Evolutionary conservation across 2,888 invertebrate genomes (phyloP).

Genomic region (Meandrusa payeni): DNA sequence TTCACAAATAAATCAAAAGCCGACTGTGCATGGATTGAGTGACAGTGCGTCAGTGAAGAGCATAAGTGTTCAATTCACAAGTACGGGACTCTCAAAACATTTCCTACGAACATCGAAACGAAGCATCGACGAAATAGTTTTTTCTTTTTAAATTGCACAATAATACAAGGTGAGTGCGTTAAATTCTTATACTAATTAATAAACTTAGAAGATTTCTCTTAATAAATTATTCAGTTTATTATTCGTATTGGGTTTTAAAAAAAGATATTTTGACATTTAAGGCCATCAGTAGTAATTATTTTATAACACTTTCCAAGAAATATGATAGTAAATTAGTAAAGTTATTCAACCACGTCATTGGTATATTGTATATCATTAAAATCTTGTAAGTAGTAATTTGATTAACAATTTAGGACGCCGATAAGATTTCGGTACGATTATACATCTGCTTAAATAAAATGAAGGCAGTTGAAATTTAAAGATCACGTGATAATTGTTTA

Average conservation of each 20-base stretch:
- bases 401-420: slow-evolving; percentile 11
- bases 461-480: slow-evolving; percentile 4
- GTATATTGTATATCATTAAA: no score
- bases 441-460: background rate
- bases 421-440: slow-evolving; percentile 12
- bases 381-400: slow-evolving; percentile 5
- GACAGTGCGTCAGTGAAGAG: slow-evolving; percentile 70
- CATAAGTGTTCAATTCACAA: slow-evolving; percentile 54
- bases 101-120: slow-evolving; percentile 45
- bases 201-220: no score
- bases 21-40: slow-evolving; percentile 60
- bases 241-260: slow-evolving; percentile 13
- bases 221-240: no score
- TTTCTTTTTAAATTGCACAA: slow-evolving; percentile 48
- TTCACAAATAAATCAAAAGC: slow-evolving; percentile 43
- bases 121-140: slow-evolving; percentile 37
- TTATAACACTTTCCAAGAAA: no score
- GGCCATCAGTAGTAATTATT: no score
- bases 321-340: no score
- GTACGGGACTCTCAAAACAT: slow-evolving; percentile 46
- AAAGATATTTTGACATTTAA: no score
- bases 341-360: no score
- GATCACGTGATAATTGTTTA: slow-evolving; percentile 8
- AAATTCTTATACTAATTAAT: no score
- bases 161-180: slow-evolving; percentile 36